phyloP scores from a whole-genome alignment of 2,888 invertebrate species.

The Drosophila lacicola region DNA sequence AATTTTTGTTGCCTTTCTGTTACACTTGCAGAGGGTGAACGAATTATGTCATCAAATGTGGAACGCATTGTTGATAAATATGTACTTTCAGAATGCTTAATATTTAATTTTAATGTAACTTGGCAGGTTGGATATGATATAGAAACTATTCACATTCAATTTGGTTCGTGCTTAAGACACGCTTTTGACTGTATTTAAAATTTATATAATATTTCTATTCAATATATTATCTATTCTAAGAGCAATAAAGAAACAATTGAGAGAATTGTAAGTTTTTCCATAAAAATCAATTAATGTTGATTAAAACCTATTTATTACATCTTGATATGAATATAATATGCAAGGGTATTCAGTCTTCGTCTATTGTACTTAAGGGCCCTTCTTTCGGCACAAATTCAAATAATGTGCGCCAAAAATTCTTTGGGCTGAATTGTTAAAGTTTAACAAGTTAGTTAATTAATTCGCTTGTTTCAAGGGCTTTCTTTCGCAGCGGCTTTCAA shows the following conservation, averaged over 20 bases:
- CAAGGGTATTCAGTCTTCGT: constrained; percentile 6
- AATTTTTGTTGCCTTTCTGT: neutral
- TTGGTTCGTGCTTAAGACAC: too few species aligned
- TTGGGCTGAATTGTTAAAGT: constrained; percentile 63
- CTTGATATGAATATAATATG: neutral
- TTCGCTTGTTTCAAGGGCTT: constrained; percentile 52
- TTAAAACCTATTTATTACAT: too few species aligned
- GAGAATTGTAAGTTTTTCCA: too few species aligned
- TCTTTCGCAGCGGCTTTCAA: constrained; percentile 20
- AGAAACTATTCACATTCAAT: too few species aligned
- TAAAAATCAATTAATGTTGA: too few species aligned
- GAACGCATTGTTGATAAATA: too few species aligned
- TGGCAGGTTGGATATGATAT: too few species aligned
- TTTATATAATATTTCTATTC: neutral
- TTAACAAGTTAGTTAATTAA: constrained; percentile 74
- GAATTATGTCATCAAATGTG: neutral
- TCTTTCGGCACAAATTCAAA: constrained; percentile 50
- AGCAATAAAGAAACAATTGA: too few species aligned
- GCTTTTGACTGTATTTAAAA: neutral
- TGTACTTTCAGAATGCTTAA: neutral
- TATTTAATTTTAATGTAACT: too few species aligned
- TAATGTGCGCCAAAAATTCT: constrained; percentile 48
- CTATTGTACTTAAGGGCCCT: neutral
- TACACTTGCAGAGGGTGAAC: constrained; percentile 4
- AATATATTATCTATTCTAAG: too few species aligned